Base-by-base conservation (phyloP, 2,113 vertebrate genomes). In the Xenotilapia caudafasciata region DNA sequence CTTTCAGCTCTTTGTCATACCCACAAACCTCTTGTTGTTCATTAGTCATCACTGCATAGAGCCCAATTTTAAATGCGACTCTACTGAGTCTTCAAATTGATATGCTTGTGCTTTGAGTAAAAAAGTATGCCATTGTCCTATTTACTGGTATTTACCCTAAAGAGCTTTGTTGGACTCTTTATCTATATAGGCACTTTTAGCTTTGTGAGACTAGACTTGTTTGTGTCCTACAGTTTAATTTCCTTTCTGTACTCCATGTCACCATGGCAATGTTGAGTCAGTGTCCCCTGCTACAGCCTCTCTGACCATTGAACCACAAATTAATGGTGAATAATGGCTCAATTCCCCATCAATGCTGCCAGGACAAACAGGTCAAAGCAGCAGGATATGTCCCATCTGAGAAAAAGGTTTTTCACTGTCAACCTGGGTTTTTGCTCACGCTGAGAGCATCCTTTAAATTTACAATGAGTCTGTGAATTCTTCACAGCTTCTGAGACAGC, bases 391-490 rank as follows among this genome's bases (percentile, higher is more conserved):
- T 35, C 47, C 75, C 28, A n/a, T 77, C 68, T 65, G 14, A 79
- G 47, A 15, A 47, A 79, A 77, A 70, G 17, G 14, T 13, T 6
- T 62, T 51, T 88, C 58, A 26, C 35, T 31, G 60, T 86, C 47
- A 83, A 23, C 73, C 45, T 84, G 65, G 28, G 53, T 83, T 81
- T 68, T 83, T 35, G 14, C 12, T 81, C 35, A 6, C 28, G 83
- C 85, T 26, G 9, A 47, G 14, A 86, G 70, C 81, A 55, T 55
- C 53, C 23, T 82, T 88, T 88, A 56, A 84, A 89, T 92, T 85
- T 90, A 85, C 77, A 85, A 82, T 86, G 65, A 90, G 83, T 42
- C 40, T 51, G 73, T 80, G 81, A 92, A 88, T 82, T 84, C 70
- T 42, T 90, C 83, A 73, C 77, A 70, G 84, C 81, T 84, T 90